Evolutionary conservation across 2,797 vertebrate genomes (phyloP).

Genomic region (Salmo trutta): DNA sequence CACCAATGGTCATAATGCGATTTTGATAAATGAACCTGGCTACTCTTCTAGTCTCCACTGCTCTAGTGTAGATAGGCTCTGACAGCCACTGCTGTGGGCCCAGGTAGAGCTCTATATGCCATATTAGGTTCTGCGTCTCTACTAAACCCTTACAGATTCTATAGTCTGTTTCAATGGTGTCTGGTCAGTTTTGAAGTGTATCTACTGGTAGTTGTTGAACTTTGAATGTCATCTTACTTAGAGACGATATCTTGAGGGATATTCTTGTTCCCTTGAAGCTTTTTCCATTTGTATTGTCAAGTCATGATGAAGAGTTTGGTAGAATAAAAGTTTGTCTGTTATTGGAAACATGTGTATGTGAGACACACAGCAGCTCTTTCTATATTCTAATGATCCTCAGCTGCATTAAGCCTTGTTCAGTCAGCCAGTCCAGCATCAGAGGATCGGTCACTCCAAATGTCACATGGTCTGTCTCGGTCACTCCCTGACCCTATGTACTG

Average conservation of each 20-base stretch:
- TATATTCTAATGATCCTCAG: constrained; percentile 49
- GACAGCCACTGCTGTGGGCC: constrained; percentile 68
- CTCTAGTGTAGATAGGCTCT: constrained; percentile 20
- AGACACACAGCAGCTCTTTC: constrained; percentile 41
- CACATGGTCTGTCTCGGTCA: constrained; percentile 21
- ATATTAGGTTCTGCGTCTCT: background rate
- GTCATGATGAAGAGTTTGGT: constrained; percentile 52
- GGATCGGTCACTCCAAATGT: constrained; percentile 56
- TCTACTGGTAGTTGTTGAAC: background rate
- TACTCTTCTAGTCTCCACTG: constrained; percentile 47
- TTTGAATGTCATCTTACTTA: background rate
- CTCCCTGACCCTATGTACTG: constrained; percentile 41
- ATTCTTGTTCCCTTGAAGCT: constrained; percentile 47
- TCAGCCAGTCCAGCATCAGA: constrained; percentile 46
- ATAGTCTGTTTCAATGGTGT: constrained; percentile 23
- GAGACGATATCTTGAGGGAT: constrained; percentile 30
- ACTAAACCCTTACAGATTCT: background rate
- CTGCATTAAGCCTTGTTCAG: constrained; percentile 48
- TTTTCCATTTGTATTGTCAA: constrained; percentile 32
- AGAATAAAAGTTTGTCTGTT: background rate
- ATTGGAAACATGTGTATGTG: constrained; percentile 35
- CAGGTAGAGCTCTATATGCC: background rate
- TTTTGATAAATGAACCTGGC: constrained; percentile 70
- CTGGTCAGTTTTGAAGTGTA: background rate
- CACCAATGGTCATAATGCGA: background rate